phyloP scores from a whole-genome alignment of 2,797 vertebrate genomes.

The Diglossa cyanea region DNA sequence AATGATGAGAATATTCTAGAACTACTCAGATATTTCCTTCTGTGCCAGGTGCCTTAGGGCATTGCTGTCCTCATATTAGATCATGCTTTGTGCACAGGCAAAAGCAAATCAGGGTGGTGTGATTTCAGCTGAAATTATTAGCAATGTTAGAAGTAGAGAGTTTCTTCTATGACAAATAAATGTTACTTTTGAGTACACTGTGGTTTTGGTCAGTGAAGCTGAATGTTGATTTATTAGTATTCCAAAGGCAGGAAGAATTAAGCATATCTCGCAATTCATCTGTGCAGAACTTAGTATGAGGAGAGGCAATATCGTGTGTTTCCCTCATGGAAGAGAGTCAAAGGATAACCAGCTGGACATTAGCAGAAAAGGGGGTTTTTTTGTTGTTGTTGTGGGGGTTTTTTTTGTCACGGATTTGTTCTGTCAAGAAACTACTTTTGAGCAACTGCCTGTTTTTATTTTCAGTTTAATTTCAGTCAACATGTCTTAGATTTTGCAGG shows the following conservation, averaged over 20 bases:
- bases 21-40: background rate
- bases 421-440: background rate
- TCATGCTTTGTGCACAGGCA: background rate
- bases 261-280: background rate
- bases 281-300: background rate
- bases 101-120: background rate
- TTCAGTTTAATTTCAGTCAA: background rate
- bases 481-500: background rate
- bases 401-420: background rate
- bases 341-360: background rate
- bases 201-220: background rate
- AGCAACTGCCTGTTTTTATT: background rate
- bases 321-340: background rate
- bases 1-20: background rate
- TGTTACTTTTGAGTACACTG: background rate
- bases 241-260: background rate
- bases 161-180: background rate
- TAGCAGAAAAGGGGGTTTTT: background rate
- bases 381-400: fast-evolving
- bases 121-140: slow-evolving; percentile 8
- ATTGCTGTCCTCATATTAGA: background rate
- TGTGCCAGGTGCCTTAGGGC: background rate
- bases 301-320: background rate
- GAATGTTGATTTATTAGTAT: background rate
- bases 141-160: background rate